These are phyloP conservation scores for Tenebrosternarchus preto DNA, from an alignment of 2,113 vertebrate genomes.

Conservation along the genomic window DNA sequence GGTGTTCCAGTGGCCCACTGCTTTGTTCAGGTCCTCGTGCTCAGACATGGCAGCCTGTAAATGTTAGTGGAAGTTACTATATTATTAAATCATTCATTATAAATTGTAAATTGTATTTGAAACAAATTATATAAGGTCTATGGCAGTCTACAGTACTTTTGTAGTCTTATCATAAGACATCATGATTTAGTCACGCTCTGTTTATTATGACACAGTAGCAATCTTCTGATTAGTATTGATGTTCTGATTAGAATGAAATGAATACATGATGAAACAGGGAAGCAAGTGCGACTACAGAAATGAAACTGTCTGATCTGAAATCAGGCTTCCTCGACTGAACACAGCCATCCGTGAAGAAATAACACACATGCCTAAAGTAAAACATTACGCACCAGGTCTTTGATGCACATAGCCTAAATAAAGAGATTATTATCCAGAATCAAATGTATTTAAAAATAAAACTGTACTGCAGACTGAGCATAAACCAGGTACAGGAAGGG, in stretches of 20 bases:
- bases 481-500: background rate
- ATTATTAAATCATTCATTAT: no score
- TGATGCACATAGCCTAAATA: background rate
- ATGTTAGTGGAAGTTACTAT: background rate
- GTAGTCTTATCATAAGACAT: no score
- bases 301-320: constrained; percentile 10
- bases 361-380: background rate
- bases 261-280: constrained; percentile 12
- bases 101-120: no score
- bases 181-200: no score
- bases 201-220: no score
- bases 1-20: constrained; percentile 70
- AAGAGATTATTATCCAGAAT: background rate
- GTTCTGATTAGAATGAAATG: no score
- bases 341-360: background rate
- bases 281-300: constrained; percentile 17
- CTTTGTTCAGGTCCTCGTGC: constrained; percentile 75
- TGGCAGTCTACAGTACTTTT: no score
- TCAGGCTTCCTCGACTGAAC: background rate
- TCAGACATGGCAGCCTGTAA: constrained; percentile 72
- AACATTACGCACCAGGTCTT: background rate
- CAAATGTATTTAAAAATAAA: background rate
- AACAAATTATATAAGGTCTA: no score
- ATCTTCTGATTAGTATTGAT: no score
- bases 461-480: background rate